Base-by-base conservation (phyloP, 2,888 invertebrate genomes). In the Eutolmus rufibarbis region DNA sequence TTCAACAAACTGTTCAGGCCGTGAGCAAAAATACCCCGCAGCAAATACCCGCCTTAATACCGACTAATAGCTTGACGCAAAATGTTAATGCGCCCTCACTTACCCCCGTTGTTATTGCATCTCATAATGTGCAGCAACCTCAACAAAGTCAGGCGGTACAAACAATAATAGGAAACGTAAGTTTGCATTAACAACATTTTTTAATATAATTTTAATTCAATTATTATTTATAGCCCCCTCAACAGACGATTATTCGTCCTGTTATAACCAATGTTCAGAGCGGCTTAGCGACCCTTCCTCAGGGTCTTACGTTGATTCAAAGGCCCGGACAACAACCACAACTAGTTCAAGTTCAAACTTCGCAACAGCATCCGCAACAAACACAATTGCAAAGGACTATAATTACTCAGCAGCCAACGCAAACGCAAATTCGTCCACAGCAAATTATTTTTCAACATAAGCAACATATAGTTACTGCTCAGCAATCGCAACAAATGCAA, bases 241-340 rank as follows among this genome's bases (percentile, higher is more conserved):
- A 92, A 88, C 92, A 92, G 89, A 92, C 92, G 16, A 92, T 92
- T 79, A 92, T 93, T 87, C 90, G 93, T 16, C 93, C 93, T 7
- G 91, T 93, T 43, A 90, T 92, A 90, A 90, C 92, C 19, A 91
- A 91, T 88, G 90, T 91, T 16, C 91, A 91, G 88, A 90, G 90
- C 79, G 91, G 91, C 12, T 89, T 91, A 87, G 91, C 92, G 86
- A 91, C 92, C 85, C 89, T 93, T 88, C 92, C 92, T 88, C 92
- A 92, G 89, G 92, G 92, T 51, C 90, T 93, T 77, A 93, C 93
- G 74, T 90, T 93, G 31, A 93, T 93, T 86, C 93, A 93, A 89
- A 91, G 93, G 86, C 92, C 92, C 74, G 93, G 93, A 12, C 93
- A 92, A 88, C 93, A 92, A 89, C 92, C 93, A 46, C 92, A 92